phyloP scores from a whole-genome alignment of 2,888 invertebrate species.

The Mythimna lalbum region DNA sequence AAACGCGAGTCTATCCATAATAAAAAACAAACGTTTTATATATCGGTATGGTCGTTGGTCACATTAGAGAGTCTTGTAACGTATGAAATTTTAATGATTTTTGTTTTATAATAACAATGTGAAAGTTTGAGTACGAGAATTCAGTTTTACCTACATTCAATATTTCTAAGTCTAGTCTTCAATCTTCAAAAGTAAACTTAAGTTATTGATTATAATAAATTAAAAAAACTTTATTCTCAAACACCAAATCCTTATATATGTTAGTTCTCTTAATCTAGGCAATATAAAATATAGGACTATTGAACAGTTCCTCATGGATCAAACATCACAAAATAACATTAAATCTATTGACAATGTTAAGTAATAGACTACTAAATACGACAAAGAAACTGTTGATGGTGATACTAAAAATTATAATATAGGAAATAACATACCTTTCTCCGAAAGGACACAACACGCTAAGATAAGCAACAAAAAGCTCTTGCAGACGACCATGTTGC shows the following conservation, averaged over 20 bases:
- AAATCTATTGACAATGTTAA: background rate
- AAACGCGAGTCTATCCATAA: too few species aligned
- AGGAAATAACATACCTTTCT: conserved; percentile 34
- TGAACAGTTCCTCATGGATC: background rate
- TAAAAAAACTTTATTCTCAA: too few species aligned
- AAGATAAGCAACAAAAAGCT: conserved; percentile 39
- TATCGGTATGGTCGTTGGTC: too few species aligned
- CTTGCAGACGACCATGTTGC: conserved; percentile 42
- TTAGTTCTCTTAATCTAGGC: background rate
- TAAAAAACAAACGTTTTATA: too few species aligned
- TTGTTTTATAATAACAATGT: too few species aligned
- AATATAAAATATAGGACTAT: background rate
- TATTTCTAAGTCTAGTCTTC: background rate
- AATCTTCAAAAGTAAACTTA: too few species aligned
- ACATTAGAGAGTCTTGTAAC: background rate
- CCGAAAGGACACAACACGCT: conserved; percentile 43
- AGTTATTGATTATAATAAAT: too few species aligned
- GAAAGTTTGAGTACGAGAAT: background rate
- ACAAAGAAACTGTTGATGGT: background rate
- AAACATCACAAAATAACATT: background rate
- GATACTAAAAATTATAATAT: background rate
- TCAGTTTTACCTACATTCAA: background rate
- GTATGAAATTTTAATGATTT: background rate
- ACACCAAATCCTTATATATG: background rate
- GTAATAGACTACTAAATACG: background rate